Conservation (phyloP, 1,140 invertebrate genomes). For the Tetramorium simillimum region DNA sequence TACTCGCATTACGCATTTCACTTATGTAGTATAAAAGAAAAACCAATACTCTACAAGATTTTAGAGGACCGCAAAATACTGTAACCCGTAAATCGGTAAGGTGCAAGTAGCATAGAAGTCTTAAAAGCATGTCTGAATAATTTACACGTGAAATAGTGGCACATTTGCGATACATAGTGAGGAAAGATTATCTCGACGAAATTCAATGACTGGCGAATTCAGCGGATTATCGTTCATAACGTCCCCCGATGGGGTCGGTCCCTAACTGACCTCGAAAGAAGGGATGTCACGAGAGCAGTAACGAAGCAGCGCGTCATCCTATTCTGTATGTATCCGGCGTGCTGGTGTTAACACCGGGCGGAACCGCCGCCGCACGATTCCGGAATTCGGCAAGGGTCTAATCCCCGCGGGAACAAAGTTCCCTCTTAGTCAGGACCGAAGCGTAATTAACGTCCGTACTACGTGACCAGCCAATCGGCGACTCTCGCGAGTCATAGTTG, state of each 20-base stretch:
- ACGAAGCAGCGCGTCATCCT: constrained; percentile 46
- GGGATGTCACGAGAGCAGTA: constrained; percentile 42
- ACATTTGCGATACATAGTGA: constrained; percentile 21
- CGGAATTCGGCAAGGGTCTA: constrained; percentile 65
- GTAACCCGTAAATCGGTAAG: background rate
- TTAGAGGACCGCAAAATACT: background rate
- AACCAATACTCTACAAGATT: background rate
- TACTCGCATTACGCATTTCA: background rate
- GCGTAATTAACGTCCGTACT: constrained; percentile 73
- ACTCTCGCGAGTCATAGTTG: constrained; percentile 66
- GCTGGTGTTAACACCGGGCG: constrained; percentile 67
- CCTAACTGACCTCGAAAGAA: constrained; percentile 63
- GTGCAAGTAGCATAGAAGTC: background rate
- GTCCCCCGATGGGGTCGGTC: constrained; percentile 21
- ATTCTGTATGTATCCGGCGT: constrained; percentile 66
- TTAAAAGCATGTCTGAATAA: constrained; percentile 50
- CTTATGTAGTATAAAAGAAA: background rate
- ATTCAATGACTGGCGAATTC: constrained; percentile 55
- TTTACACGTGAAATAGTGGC: constrained; percentile 31
- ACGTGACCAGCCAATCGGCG: constrained; percentile 71
- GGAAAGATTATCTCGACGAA: constrained; percentile 3
- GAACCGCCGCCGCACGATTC: constrained; percentile 66
- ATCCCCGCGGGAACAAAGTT: constrained; percentile 71
- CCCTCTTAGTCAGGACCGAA: constrained; percentile 71
- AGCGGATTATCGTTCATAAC: constrained; percentile 50